phyloP scores from a whole-genome alignment of 2,113 vertebrate species.

The Dasyurus viverrinus region DNA sequence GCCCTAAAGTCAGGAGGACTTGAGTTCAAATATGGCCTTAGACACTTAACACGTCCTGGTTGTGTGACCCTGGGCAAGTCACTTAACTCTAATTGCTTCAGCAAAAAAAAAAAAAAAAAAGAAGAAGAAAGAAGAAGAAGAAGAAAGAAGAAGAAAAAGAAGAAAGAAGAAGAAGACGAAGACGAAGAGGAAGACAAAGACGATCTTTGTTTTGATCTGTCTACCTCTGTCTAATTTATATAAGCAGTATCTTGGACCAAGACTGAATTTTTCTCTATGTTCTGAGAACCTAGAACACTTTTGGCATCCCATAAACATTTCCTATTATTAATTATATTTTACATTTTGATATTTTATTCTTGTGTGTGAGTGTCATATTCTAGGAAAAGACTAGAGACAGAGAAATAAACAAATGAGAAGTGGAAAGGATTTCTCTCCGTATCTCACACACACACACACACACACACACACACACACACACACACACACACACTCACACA shows the following conservation, averaged over 20 bases:
- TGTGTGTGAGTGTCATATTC: neutral
- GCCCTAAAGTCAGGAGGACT: too few relatives aligned
- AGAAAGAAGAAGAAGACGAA: too few relatives aligned
- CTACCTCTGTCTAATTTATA: neutral
- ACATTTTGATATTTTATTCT: conserved; percentile 44
- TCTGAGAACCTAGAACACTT: neutral
- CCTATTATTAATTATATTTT: conserved; percentile 15
- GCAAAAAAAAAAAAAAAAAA: too few relatives aligned
- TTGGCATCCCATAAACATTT: conserved; percentile 9
- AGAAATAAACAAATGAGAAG: neutral
- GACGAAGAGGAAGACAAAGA: too few relatives aligned
- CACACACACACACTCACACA: neutral
- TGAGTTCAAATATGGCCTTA: too few relatives aligned
- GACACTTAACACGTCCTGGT: too few relatives aligned
- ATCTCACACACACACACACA: neutral
- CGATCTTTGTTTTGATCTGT: neutral
- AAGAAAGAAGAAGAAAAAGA: too few relatives aligned
- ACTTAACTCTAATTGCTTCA: too few relatives aligned
- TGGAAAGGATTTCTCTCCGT: neutral
- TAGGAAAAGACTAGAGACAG: neutral
- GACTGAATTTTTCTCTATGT: neutral
- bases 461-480: rapidly evolving
- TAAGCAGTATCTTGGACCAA: neutral
- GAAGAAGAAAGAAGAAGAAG: too few relatives aligned
- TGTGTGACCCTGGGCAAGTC: too few relatives aligned